A percentile compares a stretch with the other conserved stretches of the same genome.
Conservation (phyloP, 1,140 invertebrate species). For the Neotoxoptera formosana region DNA sequence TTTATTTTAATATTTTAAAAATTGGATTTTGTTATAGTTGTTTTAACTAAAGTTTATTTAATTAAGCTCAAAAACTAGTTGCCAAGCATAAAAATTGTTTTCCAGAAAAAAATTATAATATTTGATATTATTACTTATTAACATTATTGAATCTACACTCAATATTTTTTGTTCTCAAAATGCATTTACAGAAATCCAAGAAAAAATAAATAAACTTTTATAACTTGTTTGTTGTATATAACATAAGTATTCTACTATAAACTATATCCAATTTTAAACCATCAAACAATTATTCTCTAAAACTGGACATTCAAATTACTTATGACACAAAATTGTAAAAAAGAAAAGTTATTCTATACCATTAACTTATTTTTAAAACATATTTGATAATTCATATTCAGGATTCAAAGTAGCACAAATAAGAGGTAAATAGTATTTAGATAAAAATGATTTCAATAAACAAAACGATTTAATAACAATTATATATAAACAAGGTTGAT, state of each 20-base stretch:
- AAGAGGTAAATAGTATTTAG: neutral
- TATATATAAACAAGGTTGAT: slow-evolving; percentile 12
- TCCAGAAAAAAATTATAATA: neutral
- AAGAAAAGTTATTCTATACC: neutral
- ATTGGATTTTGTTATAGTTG: neutral
- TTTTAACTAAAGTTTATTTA: neutral
- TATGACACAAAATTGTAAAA: neutral
- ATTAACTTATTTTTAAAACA: neutral
- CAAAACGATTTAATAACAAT: slow-evolving; percentile 8
- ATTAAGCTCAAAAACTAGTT: neutral
- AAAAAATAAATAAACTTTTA: neutral
- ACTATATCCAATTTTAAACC: neutral
- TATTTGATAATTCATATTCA: neutral
- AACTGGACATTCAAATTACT: neutral
- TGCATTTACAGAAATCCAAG: neutral
- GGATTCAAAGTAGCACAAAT: neutral
- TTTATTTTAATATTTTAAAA: neutral
- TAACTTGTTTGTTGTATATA: neutral
- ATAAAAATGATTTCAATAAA: slow-evolving; percentile 2
- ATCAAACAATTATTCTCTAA: neutral
- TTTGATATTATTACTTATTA: neutral
- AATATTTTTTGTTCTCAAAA: neutral
- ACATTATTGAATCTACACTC: neutral
- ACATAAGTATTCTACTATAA: neutral
- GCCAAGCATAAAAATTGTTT: neutral